Base-by-base conservation (phyloP, 2,113 vertebrate genomes). In the Notiomystis cincta region DNA sequence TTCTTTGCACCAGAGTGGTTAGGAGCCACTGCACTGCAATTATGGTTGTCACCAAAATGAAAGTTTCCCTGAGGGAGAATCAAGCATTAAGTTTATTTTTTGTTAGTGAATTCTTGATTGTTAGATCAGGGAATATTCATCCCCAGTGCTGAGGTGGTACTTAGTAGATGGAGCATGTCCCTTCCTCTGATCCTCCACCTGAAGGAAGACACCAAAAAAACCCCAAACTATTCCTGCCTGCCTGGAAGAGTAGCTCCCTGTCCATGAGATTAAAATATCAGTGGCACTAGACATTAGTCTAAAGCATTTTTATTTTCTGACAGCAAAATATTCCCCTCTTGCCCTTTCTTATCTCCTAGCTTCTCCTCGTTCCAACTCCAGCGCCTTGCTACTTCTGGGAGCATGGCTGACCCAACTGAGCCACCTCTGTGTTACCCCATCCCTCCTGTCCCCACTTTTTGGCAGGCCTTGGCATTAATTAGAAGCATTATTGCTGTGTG, bases 231-330 rank as follows among this genome's bases (percentile, higher is more conserved):
- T 83, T 88, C 84, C 57, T 93, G 62, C 72, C 64, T 13, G 4
- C 40, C 67, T 81, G 77, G 58, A 91, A 96, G 72, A 89, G 18
- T 87, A 79, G 51, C 44, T 91, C 76, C 62, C 45, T 89, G 71
- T 61, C 90, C 95, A 75, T 27, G 66, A 96, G 89, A 97, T 96
- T 93, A 96, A 96, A 96, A 92, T 87, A 94, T 95, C 91, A 57
- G 71, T 84, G 78, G 80, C 91, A 61, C 82, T 95, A 95, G 87
- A 87, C 25, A 33, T 91, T 76, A 45, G 67, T 82, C 83, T 89
- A 37, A 89, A 92, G 44, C 81, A 71, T 91, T 88, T 95, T 97
- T 97, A 84, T 96, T 92, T 97, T 97, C 97, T 97, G 95, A 98
- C 97, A 97, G 83, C 96, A 96, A 91, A 96, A 79, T 82, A 73